Evolutionary conservation across 2,797 vertebrate species (phyloP), one percentile per base, ranked within the genome.

Genomic region (Macrochelys suwanniensis): DNA sequence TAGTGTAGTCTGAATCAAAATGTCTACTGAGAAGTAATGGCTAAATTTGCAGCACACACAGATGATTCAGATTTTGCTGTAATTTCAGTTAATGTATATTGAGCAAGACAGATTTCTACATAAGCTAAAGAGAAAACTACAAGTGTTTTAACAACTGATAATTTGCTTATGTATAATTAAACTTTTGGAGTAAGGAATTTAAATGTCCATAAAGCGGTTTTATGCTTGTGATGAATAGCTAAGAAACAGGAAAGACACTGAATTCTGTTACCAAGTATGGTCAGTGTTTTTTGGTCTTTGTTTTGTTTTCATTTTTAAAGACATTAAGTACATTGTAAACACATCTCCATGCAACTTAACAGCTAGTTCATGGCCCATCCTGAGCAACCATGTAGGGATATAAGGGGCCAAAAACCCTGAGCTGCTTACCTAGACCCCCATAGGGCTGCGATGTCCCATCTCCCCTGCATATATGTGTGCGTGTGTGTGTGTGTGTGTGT

Each of bases 111-210:
- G 76, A 85, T 82, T 96, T 77, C 77, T 47, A 84, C 59, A 45
- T 33, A 74, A 82, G 77, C 85, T 13, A 47, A 3, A n/a, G 1
- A 86, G 33, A 81, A 21, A 49, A 45, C 49, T 77, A 68, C 61
- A 82, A 82, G 79, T 65, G 42, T 9, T 82, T 16, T 91, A 80
- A 53, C 57, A 23, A 9, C 42, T n/a, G 80, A 92, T 77, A 77
- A 71, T 1, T 61, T 1, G 5, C 37, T 85, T 31, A 9, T 0
- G 47, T 0, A 0, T 21, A 80, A 71, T 82, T n/a, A 82, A 4
- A 1, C 1, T 3, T 0, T 13, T 26, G 19, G 53, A 90, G 85
- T 8, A 6, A 7, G 85, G 37, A n/a, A 56, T 79, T 8, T 2
- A 12, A 57, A 47, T 16, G 84, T 33, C 45, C 31, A 3, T 1